Evolutionary conservation across 1,140 invertebrate genomes (phyloP), one percentile per base, ranked within the genome.

Genomic region (Drosophila suzukii): DNA sequence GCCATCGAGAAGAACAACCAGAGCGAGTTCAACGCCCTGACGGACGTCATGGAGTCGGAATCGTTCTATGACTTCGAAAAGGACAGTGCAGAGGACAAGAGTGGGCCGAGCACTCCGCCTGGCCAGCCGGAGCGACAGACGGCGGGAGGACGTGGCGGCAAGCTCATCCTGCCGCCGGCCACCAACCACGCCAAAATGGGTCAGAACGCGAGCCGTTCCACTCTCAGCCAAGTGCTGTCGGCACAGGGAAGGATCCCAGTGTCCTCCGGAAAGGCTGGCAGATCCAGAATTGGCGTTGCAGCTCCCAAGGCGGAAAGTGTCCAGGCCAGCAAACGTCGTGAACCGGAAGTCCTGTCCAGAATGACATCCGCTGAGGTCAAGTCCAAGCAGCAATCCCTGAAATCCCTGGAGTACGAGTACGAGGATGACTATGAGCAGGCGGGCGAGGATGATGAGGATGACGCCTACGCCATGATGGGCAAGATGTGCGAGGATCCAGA

Each of bases 1-100:
- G 84, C 81, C 0, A 89, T 89, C 17, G 85, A 89, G 53, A 90
- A 90, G 59, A 84, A 90, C 32, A 89, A 66, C 38, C 80, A 84
- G 38, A 78, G 70, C 49, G 84, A 89, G 39, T 78, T 78, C 12
- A 80, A 81, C 41, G 81, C 70, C 0, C 17, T 88, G 2, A 89
- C 84, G 0, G 84, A 88, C 62, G 84, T 80, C 0, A 56, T 89
- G 36, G 85, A 90, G 8, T 72, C 85, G 0, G 85, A 81, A 39
- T 75, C 80, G 0, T 73, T 67, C 10, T 88, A 65, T 27, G 83
- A 89, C 20, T 83, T 83, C 11, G 84, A 89, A 1, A 88, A 76
- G 30, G 84, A 83, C 11, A 84, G 47, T 17, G 67, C 54, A 1
- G 83, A 89, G 49, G 71, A 73, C 7, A 79, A 83, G 43, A 79